phyloP scores from a whole-genome alignment of 2,888 invertebrate species.

The Melinopterus prodromus region DNA sequence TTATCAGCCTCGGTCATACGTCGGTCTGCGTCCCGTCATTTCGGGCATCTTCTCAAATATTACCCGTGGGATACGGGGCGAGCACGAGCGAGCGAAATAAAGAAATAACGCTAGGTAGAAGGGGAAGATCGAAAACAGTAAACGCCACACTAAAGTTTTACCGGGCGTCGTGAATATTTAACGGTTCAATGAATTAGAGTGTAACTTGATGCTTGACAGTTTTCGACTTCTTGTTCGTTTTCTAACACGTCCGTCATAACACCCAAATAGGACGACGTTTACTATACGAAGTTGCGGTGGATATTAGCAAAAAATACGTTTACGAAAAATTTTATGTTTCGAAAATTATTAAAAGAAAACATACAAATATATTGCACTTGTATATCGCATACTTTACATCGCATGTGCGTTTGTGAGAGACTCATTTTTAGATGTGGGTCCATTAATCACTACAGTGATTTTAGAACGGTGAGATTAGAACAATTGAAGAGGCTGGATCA shows the following conservation, averaged over 20 bases:
- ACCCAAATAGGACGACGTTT: neutral
- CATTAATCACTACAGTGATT: no score
- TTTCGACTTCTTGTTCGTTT: slow-evolving; percentile 7
- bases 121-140: slow-evolving; percentile 24
- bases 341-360: no score
- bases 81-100: slow-evolving; percentile 12
- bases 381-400: no score
- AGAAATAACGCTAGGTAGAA: slow-evolving; percentile 13
- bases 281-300: neutral
- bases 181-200: slow-evolving; percentile 22
- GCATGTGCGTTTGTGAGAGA: no score
- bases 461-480: no score
- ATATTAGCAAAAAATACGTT: no score
- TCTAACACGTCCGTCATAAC: neutral
- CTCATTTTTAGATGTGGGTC: no score
- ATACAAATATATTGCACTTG: no score
- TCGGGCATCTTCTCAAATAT: slow-evolving; percentile 24
- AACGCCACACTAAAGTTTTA: slow-evolving; percentile 22
- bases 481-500: no score
- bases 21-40: slow-evolving; percentile 10
- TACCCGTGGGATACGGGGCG: slow-evolving; percentile 13
- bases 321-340: no score
- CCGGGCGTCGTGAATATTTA: slow-evolving; percentile 21
- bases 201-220: slow-evolving; percentile 21
- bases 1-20: slow-evolving; percentile 9